Percentiles rank a stretch among this genome's conserved stretches.
Conservation (phyloP, 2,888 invertebrate genomes). For the Blomia tropicalis region DNA sequence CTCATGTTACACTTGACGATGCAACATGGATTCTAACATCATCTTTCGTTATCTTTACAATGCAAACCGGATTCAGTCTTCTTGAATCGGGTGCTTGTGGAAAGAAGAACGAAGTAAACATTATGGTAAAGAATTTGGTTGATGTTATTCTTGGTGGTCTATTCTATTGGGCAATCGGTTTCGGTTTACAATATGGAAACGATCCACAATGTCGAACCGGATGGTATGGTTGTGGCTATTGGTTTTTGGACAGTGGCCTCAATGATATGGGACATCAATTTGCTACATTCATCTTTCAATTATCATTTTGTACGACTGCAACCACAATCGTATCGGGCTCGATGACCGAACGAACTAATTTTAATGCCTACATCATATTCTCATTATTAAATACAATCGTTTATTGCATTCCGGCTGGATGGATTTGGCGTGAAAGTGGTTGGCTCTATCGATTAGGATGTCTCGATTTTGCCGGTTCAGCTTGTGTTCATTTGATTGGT, state of each 20-base stretch:
- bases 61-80: slow-evolving; percentile 34
- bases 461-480: slow-evolving; percentile 81
- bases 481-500: slow-evolving; percentile 71
- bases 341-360: slow-evolving; percentile 30
- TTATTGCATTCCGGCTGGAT: slow-evolving; percentile 67
- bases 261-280: slow-evolving; percentile 33
- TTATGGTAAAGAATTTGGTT: slow-evolving; percentile 30
- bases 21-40: slow-evolving; percentile 32
- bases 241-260: slow-evolving; percentile 35
- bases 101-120: slow-evolving; percentile 31
- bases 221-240: slow-evolving; percentile 37
- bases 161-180: slow-evolving; percentile 31
- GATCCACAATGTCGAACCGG: slow-evolving; percentile 33
- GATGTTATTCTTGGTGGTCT: slow-evolving; percentile 31
- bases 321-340: slow-evolving; percentile 36
- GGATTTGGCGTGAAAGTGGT: slow-evolving; percentile 40
- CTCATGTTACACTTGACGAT: slow-evolving; percentile 28
- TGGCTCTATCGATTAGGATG: slow-evolving; percentile 66
- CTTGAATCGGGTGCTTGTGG: slow-evolving; percentile 31
- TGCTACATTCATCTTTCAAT: slow-evolving; percentile 35
- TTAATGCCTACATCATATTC: slow-evolving; percentile 49
- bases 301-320: slow-evolving; percentile 70
- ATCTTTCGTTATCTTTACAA: slow-evolving; percentile 36
- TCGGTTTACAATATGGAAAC: slow-evolving; percentile 32
- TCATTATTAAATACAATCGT: slow-evolving; percentile 73